Percentiles rank a stretch among this genome's conserved stretches.
Conservation (phyloP, 2,888 invertebrate genomes). For the Diabrotica balteata region DNA sequence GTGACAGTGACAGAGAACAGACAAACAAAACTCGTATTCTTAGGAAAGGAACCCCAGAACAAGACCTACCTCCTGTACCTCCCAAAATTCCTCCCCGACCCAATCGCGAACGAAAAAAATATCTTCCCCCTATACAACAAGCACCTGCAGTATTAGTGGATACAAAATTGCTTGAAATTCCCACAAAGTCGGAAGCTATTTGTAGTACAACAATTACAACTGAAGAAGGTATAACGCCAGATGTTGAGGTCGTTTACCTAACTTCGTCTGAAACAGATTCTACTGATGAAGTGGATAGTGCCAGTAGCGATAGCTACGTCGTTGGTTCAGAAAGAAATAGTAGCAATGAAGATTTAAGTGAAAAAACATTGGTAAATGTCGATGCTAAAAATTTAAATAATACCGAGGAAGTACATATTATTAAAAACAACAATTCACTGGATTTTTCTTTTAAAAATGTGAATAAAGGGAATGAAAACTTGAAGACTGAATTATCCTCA, state of each 20-base stretch:
- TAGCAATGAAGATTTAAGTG: constrained; percentile 30
- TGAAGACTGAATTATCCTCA: constrained; percentile 28
- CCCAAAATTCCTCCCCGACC: constrained; percentile 17
- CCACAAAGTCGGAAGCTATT: constrained; percentile 62
- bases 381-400: constrained; percentile 12
- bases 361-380: constrained; percentile 11
- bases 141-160: constrained; percentile 63
- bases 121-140: constrained; percentile 36
- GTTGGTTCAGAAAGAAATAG: constrained; percentile 23
- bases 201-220: constrained; percentile 59
- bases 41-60: constrained; percentile 50
- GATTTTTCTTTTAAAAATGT: constrained; percentile 15
- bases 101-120: constrained; percentile 27
- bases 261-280: constrained; percentile 54
- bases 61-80: constrained; percentile 36
- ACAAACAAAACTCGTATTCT: constrained; percentile 45
- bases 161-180: constrained; percentile 62
- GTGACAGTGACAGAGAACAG: constrained; percentile 62
- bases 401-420: constrained; percentile 5
- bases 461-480: constrained; percentile 32
- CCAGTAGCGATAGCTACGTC: constrained; percentile 33
- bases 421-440: neutral
- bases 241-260: constrained; percentile 73
- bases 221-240: constrained; percentile 52
- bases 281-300: constrained; percentile 33